A percentile compares a stretch with the other conserved stretches of the same genome.
These are phyloP conservation scores for Dryobotodes eremita DNA, from an alignment of 2,888 invertebrate species.

Conservation along the genomic window DNA sequence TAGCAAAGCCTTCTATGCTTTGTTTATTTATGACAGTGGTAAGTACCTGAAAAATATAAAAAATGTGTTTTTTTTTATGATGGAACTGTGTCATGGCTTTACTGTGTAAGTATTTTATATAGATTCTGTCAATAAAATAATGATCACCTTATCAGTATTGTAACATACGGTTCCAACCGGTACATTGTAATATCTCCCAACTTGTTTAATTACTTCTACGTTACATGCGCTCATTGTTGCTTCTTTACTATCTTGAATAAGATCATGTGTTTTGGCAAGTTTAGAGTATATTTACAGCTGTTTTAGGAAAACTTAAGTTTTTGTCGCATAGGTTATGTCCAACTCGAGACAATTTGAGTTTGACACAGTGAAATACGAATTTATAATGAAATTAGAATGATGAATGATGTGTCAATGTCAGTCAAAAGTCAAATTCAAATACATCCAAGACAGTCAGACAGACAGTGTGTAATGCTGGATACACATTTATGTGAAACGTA, in stretches of 20 bases:
- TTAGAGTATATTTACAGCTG: background rate
- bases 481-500: too few species aligned
- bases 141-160: conserved; percentile 88
- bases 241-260: background rate
- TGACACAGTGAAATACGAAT: too few species aligned
- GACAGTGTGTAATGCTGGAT: too few species aligned
- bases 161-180: conserved; percentile 88
- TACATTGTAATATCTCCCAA: conserved; percentile 90
- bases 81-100: background rate
- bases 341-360: background rate
- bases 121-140: background rate
- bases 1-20: conserved; percentile 89
- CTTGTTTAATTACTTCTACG: conserved; percentile 85
- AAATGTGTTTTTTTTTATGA: background rate
- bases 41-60: conserved; percentile 83
- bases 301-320: background rate
- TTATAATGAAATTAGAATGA: too few species aligned
- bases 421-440: too few species aligned
- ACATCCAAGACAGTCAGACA: too few species aligned
- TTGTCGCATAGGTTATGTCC: background rate
- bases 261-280: background rate
- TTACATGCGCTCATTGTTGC: conserved; percentile 78
- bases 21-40: conserved; percentile 84
- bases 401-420: too few species aligned
- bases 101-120: background rate